These are phyloP conservation scores for Drosophila bocqueti DNA, from an alignment of 1,140 invertebrate species.

Conservation along the genomic window DNA sequence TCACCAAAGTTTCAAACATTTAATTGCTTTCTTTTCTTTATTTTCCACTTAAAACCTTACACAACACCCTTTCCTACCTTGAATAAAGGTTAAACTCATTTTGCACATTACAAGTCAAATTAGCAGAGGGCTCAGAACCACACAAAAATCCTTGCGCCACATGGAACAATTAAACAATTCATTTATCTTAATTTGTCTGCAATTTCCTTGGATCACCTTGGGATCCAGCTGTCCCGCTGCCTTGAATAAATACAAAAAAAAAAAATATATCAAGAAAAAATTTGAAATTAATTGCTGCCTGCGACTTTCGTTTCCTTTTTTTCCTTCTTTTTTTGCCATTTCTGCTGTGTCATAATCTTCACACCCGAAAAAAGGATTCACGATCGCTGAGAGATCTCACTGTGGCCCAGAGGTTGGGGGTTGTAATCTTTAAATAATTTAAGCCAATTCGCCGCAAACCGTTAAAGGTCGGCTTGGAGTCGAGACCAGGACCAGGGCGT, in stretches of 20 bases:
- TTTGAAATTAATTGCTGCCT: conserved; percentile 79
- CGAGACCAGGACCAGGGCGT: conserved; percentile 43
- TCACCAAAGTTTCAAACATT: neutral
- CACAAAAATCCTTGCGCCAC: conserved; percentile 51
- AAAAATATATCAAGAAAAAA: conserved; percentile 44
- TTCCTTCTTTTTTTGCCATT: conserved; percentile 34
- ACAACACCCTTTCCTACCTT: neutral
- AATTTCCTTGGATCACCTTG: conserved; percentile 60
- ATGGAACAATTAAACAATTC: conserved; percentile 81
- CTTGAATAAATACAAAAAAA: conserved; percentile 3
- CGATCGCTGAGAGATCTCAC: conserved; percentile 26
- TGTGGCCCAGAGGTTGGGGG: conserved; percentile 29
- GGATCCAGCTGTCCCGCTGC: conserved; percentile 46
- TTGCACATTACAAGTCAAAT: conserved; percentile 68
- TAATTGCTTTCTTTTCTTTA: too few relatives aligned
- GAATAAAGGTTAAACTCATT: neutral
- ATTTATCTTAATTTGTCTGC: conserved; percentile 82
- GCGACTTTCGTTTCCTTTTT: conserved; percentile 39
- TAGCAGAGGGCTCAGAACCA: conserved; percentile 36
- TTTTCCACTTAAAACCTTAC: neutral
- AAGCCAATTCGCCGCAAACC: conserved; percentile 82
- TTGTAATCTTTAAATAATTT: conserved; percentile 83
- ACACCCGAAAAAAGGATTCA: conserved; percentile 65
- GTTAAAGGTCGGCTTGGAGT: conserved; percentile 55
- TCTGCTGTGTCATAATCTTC: conserved; percentile 82